Evolutionary conservation across 2,113 vertebrate species (phyloP), one percentile per base, ranked within the genome.

Genomic region (Macquaria australasica): DNA sequence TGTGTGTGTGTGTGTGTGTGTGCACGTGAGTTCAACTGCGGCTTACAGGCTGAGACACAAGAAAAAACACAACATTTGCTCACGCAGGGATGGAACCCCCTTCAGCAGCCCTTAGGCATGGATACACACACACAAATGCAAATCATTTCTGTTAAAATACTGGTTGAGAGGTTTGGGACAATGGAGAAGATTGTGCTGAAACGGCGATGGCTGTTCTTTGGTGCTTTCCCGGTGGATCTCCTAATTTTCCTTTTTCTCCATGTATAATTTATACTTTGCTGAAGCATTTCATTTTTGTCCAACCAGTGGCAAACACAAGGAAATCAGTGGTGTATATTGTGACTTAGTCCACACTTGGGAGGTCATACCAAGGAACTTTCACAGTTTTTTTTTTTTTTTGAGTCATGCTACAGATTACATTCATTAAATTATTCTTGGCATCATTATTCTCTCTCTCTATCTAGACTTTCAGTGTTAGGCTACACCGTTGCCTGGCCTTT

Each of bases 41-140:
- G 20, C 6, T 71, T 41, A 41, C 39, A 41, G 23, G 28, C 23
- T 71, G 20, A 51, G 18, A 53, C 69, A 71, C 10, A 73, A 73
- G 14, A 39, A 41, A 28, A 62, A 55, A 45, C n/a, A 77, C 43
- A 82, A 72, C 78, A 81, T 87, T 79, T 43, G 28, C 28, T 45
- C 64, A n/a, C 37, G 45, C 58, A n/a, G 12, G 31, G 75, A 25
- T 12, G 8, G 37, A 79, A 58, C 5, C 39, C 73, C 69, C 55
- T 41, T 43, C 9, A 75, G 75, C 58, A 67, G 34, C 64, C 85
- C 77, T 45, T 28, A 60, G 85, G 85, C 74, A 69, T 41, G 28
- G 8, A 56, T 12, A 59, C 34, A 28, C 59, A 48, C 25, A 70
- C 45, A n/a, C 51, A 60, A 7, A 66, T 14, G 31, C 21, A 31